Evolutionary conservation across 2,888 invertebrate species (phyloP).

Genomic region (Operophtera brumata): DNA sequence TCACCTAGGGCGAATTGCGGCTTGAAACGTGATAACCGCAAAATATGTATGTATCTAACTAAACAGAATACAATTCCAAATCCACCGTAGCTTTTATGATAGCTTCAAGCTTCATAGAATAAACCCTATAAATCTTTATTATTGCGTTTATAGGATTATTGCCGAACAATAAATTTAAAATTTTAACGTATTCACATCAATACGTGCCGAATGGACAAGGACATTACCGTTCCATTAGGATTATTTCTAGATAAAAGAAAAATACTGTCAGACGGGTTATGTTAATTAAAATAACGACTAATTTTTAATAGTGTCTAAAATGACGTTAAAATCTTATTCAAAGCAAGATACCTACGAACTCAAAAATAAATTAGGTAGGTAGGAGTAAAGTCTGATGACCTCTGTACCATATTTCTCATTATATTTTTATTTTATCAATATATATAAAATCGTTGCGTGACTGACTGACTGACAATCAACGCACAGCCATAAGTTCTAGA

Average conservation of each 20-base stretch:
- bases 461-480: too few relatives aligned
- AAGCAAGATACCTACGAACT: not conserved
- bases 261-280: constrained; percentile 44
- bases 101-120: constrained; percentile 25
- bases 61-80: constrained; percentile 12
- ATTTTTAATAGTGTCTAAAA: too few relatives aligned
- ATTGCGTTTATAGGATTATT: constrained; percentile 43
- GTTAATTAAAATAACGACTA: constrained; percentile 41
- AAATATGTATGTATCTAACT: constrained; percentile 8
- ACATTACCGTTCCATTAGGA: constrained; percentile 44
- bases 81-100: constrained; percentile 23
- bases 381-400: too few relatives aligned
- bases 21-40: constrained; percentile 15
- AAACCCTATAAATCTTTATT: constrained; percentile 38
- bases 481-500: too few relatives aligned
- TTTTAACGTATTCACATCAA: constrained; percentile 63
- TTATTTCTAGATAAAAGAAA: constrained; percentile 34
- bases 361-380: too few relatives aligned
- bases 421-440: too few relatives aligned
- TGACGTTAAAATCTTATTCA: not conserved
- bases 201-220: constrained; percentile 41
- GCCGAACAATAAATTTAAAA: constrained; percentile 46
- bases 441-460: too few relatives aligned
- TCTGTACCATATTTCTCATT: too few relatives aligned
- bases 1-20: constrained; percentile 28